Evolutionary conservation across 2,113 vertebrate species (phyloP), one percentile per base, ranked within the genome.

Genomic region (Chaetura pelagica): DNA sequence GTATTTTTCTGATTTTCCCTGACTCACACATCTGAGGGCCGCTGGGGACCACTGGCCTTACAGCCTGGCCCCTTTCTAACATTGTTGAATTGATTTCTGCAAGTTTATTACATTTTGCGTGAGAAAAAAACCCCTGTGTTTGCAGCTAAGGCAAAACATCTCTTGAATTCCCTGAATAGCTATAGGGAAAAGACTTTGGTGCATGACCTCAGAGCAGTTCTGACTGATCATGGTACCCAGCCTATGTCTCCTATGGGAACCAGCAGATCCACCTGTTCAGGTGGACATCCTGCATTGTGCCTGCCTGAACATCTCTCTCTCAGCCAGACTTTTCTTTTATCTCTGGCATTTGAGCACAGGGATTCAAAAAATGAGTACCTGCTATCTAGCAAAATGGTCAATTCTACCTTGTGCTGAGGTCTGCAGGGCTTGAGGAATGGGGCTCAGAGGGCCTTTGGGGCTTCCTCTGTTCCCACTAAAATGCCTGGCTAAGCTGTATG

Each of bases 211-310:
- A 9, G 79, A 64, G 32, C 23, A 58, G 35, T 46, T 80, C 67
- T 49, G 49, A 7, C 26, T 44, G 27, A 7, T 22, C 8, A 30
- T 32, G n/a, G 27, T 90, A 30, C 34, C 66, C n/a, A 68, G 40
- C 24, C 29, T 82, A 21, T 29, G 76, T 55, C 24, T 44, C 13
- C 48, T 17, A 10, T 8, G 32, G 38, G 38, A 35, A 48, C 22
- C 38, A 46, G 55, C 29, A n/a, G 44, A 18, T 69, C 32, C 72
- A 46, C 17, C 32, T 51, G 29, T n/a, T 54, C 30, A 4, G 22
- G 40, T 63, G 34, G 26, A 12, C 55, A 72, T 10, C 5, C 38
- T 40, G 57, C 16, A 9, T 24, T 20, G 0, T 0, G 0, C 34
- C 51, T 52, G n/a, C 71, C 52, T 55, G 44, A 62, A 79, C 42